A percentile compares a stretch with the other conserved stretches of the same genome.
Conservation (phyloP, 2,888 invertebrate species). For the Linhomoeus sp. region DNA sequence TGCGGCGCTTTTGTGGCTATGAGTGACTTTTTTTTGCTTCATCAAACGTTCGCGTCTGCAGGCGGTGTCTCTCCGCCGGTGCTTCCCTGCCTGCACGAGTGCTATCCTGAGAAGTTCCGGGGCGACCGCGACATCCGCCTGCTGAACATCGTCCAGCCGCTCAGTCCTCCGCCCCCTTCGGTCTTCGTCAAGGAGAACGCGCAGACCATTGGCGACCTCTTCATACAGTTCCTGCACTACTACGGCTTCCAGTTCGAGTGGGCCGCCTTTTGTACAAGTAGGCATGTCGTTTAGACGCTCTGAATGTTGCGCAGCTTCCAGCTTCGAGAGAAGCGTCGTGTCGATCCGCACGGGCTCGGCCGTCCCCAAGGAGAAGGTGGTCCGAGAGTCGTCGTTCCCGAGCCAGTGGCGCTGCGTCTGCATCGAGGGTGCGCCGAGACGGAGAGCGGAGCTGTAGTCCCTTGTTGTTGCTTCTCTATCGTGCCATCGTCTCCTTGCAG, state of each 20-base stretch:
- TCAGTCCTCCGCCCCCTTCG: slow-evolving; percentile 4
- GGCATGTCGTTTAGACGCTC: not conserved
- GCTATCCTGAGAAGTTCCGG: slow-evolving; percentile 48
- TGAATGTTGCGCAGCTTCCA: slow-evolving; percentile 31
- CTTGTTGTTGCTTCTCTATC: no score
- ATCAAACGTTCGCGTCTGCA: slow-evolving; percentile 45
- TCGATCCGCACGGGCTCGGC: slow-evolving; percentile 53
- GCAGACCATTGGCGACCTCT: slow-evolving; percentile 56
- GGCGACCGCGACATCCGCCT: slow-evolving; percentile 27
- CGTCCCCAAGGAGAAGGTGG: not conserved
- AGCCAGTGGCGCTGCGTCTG: slow-evolving; percentile 78
- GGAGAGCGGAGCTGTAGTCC: no score
- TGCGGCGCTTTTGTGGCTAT: slow-evolving; percentile 38
- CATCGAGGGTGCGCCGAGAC: slow-evolving; percentile 49
- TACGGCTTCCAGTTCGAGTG: slow-evolving; percentile 57
- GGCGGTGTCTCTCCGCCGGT: slow-evolving; percentile 52
- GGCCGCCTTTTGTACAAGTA: slow-evolving; percentile 27
- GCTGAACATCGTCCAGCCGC: slow-evolving; percentile 8
- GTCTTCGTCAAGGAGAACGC: slow-evolving; percentile 31
- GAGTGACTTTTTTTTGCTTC: slow-evolving; percentile 57
- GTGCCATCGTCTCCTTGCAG: slow-evolving; percentile 35
- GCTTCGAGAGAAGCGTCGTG: slow-evolving; percentile 54
- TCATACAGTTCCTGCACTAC: slow-evolving; percentile 59
- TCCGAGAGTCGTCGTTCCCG: slow-evolving; percentile 25
- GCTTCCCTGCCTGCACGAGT: slow-evolving; percentile 55